Percentiles rank a stretch among this genome's conserved stretches.
These are phyloP conservation scores for Craseonycteris thonglongyai DNA, from an alignment of 2,113 vertebrate species.

Conservation along the genomic window DNA sequence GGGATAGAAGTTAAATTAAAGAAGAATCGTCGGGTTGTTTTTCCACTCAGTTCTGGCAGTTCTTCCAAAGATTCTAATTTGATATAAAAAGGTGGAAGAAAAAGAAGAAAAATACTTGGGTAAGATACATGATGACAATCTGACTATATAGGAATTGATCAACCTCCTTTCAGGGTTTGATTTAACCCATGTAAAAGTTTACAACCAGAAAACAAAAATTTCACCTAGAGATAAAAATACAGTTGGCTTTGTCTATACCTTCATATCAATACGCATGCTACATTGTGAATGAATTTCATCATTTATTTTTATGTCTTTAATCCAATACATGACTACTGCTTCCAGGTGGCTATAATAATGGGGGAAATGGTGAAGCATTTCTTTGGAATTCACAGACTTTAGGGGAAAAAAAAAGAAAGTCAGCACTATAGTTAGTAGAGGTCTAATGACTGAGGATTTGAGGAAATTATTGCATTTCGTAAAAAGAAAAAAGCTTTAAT, in stretches of 20 bases:
- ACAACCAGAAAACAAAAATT: constrained; percentile 18
- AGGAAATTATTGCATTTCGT: constrained; percentile 62
- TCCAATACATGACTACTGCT: constrained; percentile 43
- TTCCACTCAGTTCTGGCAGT: constrained; percentile 88
- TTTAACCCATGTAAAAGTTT: neutral
- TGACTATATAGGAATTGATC: neutral
- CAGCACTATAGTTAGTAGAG: constrained; percentile 46
- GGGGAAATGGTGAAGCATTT: constrained; percentile 45
- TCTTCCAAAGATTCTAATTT: constrained; percentile 92
- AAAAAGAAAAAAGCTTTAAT: constrained; percentile 63
- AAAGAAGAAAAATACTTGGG: constrained; percentile 43
- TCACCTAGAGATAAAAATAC: constrained; percentile 32
- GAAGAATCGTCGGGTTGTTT: constrained; percentile 93
- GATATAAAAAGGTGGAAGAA: constrained; percentile 35
- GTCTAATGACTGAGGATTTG: constrained; percentile 68
- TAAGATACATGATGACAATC: constrained; percentile 41
- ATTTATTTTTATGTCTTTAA: constrained; percentile 38
- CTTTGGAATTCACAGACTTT: constrained; percentile 69
- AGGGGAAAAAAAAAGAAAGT: constrained; percentile 47
- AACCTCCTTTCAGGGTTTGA: neutral
- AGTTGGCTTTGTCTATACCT: neutral
- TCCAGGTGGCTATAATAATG: constrained; percentile 65
- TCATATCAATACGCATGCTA: neutral
- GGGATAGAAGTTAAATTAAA: constrained; percentile 97
- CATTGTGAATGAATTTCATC: constrained; percentile 45